phyloP scores from a whole-genome alignment of 2,113 vertebrate genomes.

The Tragelaphus strepsiceros region DNA sequence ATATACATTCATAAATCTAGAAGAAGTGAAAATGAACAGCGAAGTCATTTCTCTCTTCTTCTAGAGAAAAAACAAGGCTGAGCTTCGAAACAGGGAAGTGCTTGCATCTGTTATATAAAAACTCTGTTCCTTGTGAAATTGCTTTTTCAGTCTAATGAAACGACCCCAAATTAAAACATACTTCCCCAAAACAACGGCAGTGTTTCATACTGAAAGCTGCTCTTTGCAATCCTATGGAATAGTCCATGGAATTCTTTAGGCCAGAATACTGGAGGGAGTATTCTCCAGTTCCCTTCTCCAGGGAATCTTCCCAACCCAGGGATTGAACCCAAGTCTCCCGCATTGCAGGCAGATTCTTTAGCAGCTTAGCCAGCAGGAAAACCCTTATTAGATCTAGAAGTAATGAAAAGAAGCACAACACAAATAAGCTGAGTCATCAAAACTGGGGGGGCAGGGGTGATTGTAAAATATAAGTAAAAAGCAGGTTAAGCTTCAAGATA shows the following conservation, averaged over 20 bases:
- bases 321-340: neutral
- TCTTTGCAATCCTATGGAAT: neutral
- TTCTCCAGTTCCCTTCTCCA: neutral
- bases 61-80: neutral
- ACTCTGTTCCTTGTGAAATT: neutral
- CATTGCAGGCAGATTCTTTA: neutral
- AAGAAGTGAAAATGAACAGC: neutral
- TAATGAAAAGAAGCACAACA: neutral
- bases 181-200: neutral
- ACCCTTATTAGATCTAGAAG: neutral
- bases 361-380: neutral
- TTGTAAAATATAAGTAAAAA: neutral
- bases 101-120: neutral
- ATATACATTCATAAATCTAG: neutral
- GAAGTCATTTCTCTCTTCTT: neutral
- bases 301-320: neutral
- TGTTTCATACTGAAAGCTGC: neutral
- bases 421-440: neutral
- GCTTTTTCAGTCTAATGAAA: neutral
- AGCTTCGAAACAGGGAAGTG: neutral
- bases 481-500: neutral
- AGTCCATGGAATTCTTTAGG: neutral
- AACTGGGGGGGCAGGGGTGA: accelerated
- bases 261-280: neutral
- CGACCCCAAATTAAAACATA: neutral